Conservation (phyloP, 2,797 vertebrate genomes). For the Brotogeris chrysoptera region DNA sequence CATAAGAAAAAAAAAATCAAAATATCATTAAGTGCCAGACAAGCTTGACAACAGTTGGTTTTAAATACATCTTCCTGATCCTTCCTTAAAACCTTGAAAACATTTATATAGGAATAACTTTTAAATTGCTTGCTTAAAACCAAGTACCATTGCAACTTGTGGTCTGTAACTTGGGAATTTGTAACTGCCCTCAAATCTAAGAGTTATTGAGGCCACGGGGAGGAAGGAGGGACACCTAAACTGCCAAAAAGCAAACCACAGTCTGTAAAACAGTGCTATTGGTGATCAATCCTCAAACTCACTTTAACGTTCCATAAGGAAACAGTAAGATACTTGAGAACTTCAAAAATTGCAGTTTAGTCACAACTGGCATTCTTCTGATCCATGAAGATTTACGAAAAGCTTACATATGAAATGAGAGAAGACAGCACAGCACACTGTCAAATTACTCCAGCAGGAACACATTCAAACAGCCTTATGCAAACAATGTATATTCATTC, state of each 20-base stretch:
- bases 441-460: neutral
- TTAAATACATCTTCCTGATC: neutral
- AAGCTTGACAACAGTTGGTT: neutral
- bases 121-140: neutral
- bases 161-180: neutral
- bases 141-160: neutral
- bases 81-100: neutral
- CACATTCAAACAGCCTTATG: rapidly evolving
- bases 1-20: neutral
- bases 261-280: neutral
- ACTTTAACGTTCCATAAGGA: neutral
- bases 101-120: neutral
- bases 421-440: neutral
- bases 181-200: neutral
- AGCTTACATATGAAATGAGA: neutral
- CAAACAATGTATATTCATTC: neutral
- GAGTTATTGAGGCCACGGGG: neutral
- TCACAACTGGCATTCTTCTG: neutral
- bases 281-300: neutral
- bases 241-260: rapidly evolving
- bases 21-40: neutral
- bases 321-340: neutral
- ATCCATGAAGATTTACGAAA: neutral
- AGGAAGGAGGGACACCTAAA: neutral
- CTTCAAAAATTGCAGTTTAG: neutral